These are phyloP conservation scores for Caenorhabditis sp. DNA, from an alignment of 2,888 invertebrate species.

Conservation along the genomic window DNA sequence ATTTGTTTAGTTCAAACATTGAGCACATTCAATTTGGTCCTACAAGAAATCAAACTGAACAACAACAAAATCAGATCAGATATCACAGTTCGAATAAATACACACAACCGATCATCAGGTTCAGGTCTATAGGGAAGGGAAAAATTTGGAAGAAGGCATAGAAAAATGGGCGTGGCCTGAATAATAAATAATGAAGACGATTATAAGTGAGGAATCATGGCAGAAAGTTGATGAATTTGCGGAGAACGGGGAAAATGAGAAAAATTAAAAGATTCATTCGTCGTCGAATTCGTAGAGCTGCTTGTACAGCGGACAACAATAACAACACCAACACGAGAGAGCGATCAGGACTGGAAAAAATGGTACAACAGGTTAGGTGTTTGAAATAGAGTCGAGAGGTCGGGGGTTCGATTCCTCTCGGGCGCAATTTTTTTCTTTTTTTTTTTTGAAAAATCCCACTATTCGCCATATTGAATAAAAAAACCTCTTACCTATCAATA, in stretches of 20 bases:
- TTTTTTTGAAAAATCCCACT: neutral
- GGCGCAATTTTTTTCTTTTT: no score
- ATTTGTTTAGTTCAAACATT: neutral
- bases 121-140: neutral
- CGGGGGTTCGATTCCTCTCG: no score
- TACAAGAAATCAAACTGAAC: neutral
- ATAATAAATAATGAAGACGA: neutral
- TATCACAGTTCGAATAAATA: neutral
- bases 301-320: constrained; percentile 70
- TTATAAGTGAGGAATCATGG: constrained; percentile 8
- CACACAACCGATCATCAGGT: neutral
- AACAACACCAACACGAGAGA: constrained; percentile 71
- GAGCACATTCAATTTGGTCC: neutral
- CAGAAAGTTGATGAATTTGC: constrained; percentile 6
- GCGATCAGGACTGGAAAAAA: constrained; percentile 67
- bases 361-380: neutral
- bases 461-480: neutral
- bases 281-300: constrained; percentile 67
- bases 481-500: constrained; percentile 54
- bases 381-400: no score
- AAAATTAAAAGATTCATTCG: constrained; percentile 25
- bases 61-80: neutral
- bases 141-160: neutral
- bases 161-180: constrained; percentile 2
- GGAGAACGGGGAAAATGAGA: neutral